Base-by-base conservation (phyloP, 2,113 vertebrate genomes). In the Lonchura striata region DNA sequence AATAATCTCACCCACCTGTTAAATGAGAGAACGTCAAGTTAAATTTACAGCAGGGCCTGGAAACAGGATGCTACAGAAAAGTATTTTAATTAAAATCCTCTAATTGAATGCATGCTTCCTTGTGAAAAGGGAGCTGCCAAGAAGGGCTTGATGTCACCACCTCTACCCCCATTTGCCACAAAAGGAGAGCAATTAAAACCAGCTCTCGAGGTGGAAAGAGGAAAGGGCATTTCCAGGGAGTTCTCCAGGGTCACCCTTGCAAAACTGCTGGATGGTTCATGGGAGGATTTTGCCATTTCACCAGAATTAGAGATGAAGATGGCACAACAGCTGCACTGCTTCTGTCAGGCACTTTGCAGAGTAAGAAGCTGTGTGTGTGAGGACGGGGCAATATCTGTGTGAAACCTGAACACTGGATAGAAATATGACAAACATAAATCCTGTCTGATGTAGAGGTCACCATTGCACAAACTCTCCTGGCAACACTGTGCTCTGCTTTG, bases 1-100 rank as follows among this genome's bases (percentile, higher is more conserved):
- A 98, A 97, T 98, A 98, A 98, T 98, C 97, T 98, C 96, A 93
- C 96, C 98, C 98, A 98, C 98, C 98, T 98, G 98, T 98, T 98
- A 98, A 98, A 98, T 98, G 96, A 97, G 97, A 97, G 97, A 96
- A 98, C 21, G 96, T 98, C 98, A 98, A 97, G 97, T 97, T 98
- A 97, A 98, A 98, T 98, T 98, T 98, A 98, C 97, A 98, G 96
- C 97, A 95, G 91, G 91, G 97, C 96, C 96, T 96, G 97, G 97
- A 98, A 98, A 98, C 97, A 98, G 98, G 98, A 98, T 97, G 98
- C 97, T 97, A 97, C 97, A 98, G 97, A 97, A 91, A 97, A 98
- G 96, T 96, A 97, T 98, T 98, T 98, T 98, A 98, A 98, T 98
- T 98, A 98, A 98, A 98, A 98, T 98, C 96, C 97, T 97, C 97